Base-by-base conservation (phyloP, 2,888 invertebrate species). In the Branchellion lobata region DNA sequence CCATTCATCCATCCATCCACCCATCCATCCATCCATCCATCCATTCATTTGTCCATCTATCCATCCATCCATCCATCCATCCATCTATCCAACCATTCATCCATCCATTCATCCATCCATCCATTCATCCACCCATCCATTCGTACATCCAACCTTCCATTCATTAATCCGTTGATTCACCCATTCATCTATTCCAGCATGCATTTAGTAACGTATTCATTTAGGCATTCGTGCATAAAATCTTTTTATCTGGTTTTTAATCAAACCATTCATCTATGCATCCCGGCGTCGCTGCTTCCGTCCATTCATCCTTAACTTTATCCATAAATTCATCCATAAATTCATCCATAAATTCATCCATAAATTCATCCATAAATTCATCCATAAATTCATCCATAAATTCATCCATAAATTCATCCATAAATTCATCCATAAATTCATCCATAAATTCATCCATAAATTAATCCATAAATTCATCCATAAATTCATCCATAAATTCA, bases 181-280 rank as follows among this genome's bases (percentile, higher is more conserved):
- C 75, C 40, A 53, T 36, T 24, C 53, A 31, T 53, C 75, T 8
- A 24, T 8, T 24, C 65, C 65, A 27, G 8, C 8, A 5, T 8
- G 8, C n/a, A 5, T 65, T 24, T n/a, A 27, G 8, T n/a, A 65
- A n/a, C 11, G 8, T n/a, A 24, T 65, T 65, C 65, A 27, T 65
- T 65, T n/a, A 24, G 8, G 8, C 8, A 65, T 65, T 65, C n/a
- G 8, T 65, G 8, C n/a, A 65, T 65, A 14, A 8, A 24, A 14
- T 65, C 29, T 14, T 24, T 24, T 11, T 65, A 8, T 11, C 29
- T 65, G 14, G 11, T 65, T 65, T 65, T 65, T n/a, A 65, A 29
- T 65, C 65, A 65, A 65, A 11, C 27, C 31, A 69, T 29, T 29
- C 69, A 69, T 69, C 27, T 29, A 69, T 69, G 3, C 34, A 69